A percentile compares a stretch with the other conserved stretches of the same genome.
These are phyloP conservation scores for Climacteris rufus DNA, from an alignment of 2,113 vertebrate species.

Conservation along the genomic window DNA sequence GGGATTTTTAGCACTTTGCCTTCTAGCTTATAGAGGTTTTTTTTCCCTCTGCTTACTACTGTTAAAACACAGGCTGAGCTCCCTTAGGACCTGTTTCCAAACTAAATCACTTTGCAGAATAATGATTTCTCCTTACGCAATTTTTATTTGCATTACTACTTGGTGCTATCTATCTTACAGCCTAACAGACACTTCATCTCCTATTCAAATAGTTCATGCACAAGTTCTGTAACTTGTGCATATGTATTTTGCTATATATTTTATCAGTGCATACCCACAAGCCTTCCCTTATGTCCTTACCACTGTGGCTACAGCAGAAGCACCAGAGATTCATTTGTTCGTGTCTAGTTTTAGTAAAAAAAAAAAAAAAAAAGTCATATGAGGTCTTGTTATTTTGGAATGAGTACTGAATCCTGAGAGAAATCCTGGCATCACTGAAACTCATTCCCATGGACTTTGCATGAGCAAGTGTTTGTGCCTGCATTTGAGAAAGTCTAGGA, in stretches of 20 bases:
- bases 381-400: background rate
- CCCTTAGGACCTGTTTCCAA: background rate
- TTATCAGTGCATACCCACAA: background rate
- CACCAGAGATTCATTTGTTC: background rate
- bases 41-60: background rate
- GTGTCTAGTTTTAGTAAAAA: background rate
- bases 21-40: background rate
- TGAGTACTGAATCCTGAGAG: background rate
- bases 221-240: background rate
- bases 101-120: background rate
- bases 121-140: background rate
- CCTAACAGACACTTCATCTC: background rate
- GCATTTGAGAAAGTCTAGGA: background rate
- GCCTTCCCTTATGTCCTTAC: background rate
- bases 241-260: background rate
- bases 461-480: fast-evolving
- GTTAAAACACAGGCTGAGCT: background rate
- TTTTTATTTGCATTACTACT: background rate
- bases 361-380: background rate
- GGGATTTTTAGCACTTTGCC: background rate
- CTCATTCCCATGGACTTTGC: background rate
- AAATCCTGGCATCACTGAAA: background rate
- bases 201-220: background rate
- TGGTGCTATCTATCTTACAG: background rate
- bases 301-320: background rate